Conservation (phyloP, 2,113 vertebrate species). For the Sylvietta virens region DNA sequence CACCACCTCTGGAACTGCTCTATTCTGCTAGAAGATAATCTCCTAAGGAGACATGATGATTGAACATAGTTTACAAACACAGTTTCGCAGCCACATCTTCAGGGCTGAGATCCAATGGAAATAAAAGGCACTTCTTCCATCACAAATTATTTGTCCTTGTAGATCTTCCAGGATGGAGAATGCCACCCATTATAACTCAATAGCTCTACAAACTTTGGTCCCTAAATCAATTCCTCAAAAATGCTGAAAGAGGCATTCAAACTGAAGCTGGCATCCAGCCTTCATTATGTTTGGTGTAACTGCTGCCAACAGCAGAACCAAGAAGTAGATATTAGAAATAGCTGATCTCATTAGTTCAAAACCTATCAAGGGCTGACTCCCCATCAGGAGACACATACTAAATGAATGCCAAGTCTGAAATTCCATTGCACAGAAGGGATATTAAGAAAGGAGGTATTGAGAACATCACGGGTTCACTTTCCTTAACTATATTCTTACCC, state of each 20-base stretch:
- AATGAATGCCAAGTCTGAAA: conserved; percentile 22
- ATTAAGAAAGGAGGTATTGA: not conserved
- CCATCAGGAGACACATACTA: not conserved
- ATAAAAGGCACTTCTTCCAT: not conserved
- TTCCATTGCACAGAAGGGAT: not conserved
- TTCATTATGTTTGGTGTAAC: not conserved
- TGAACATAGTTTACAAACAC: not conserved
- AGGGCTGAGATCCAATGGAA: not conserved
- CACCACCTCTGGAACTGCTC: not conserved
- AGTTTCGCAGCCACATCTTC: not conserved
- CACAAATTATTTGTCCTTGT: not conserved
- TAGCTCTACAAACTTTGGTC: not conserved
- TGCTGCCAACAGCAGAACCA: conserved; percentile 31
- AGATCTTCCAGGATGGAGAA: not conserved
- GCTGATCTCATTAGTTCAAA: conserved; percentile 33
- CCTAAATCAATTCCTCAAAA: not conserved
- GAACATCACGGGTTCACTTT: not conserved
- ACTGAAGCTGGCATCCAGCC: not conserved
- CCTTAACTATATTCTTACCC: not conserved
- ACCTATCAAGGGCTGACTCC: conserved; percentile 10
- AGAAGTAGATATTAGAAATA: conserved; percentile 28
- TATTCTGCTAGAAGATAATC: not conserved
- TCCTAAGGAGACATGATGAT: not conserved
- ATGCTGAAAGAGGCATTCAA: not conserved
- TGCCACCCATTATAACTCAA: not conserved